Conservation (phyloP, 2,888 invertebrate species). For the Fragum whitleyi region DNA sequence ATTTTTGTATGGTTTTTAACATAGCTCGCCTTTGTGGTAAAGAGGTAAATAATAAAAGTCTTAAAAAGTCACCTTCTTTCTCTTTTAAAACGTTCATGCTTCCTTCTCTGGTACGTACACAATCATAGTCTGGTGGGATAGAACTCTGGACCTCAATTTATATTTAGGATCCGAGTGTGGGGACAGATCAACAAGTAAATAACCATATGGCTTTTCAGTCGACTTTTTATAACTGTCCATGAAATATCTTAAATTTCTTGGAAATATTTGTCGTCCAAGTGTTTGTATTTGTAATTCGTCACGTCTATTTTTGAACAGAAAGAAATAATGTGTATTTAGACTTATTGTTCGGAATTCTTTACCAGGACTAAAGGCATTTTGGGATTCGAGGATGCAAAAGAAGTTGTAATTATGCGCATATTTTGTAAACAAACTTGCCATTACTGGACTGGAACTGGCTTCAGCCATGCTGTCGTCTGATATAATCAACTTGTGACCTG, state of each 20-base stretch:
- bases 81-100: conserved; percentile 29
- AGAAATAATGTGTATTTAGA: conserved; percentile 42
- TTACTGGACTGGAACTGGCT: conserved; percentile 15
- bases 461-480: conserved; percentile 46
- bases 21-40: conserved; percentile 30
- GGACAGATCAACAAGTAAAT: conserved; percentile 43
- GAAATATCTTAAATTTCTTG: conserved; percentile 48
- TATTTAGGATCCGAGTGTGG: conserved; percentile 41
- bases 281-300: conserved; percentile 53
- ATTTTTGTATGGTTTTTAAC: conserved; percentile 35
- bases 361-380: conserved; percentile 17
- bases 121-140: conserved; percentile 46
- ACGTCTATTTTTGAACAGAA: conserved; percentile 49
- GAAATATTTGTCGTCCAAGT: conserved; percentile 55
- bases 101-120: conserved; percentile 37
- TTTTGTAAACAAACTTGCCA: conserved; percentile 37
- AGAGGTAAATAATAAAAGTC: conserved; percentile 24
- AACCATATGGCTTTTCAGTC: conserved; percentile 31
- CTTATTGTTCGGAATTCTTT: conserved; percentile 23
- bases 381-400: conserved; percentile 21
- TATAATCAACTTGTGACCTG: conserved; percentile 32
- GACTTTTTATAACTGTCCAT: conserved; percentile 47
- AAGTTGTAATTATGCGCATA: conserved; percentile 45
- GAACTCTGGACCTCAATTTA: conserved; percentile 40
- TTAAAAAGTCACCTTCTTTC: conserved; percentile 41